These are phyloP conservation scores for Dysmachus trigonus DNA, from an alignment of 2,888 invertebrate species.

Conservation along the genomic window DNA sequence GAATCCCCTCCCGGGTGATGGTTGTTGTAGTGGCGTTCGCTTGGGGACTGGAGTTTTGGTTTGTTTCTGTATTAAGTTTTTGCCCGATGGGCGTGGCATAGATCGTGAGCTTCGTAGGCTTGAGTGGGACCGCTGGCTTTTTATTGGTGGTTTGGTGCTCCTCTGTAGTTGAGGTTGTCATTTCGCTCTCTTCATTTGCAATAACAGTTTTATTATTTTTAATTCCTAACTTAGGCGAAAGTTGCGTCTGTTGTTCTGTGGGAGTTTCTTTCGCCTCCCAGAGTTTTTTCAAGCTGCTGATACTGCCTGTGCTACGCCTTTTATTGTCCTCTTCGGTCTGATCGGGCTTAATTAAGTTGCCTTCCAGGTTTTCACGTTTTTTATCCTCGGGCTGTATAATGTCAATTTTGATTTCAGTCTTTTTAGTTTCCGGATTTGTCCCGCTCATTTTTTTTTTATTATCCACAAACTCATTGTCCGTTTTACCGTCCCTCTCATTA, in stretches of 20 bases:
- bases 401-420: slow-evolving; percentile 66
- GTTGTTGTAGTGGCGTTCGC: slow-evolving; percentile 64
- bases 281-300: slow-evolving; percentile 88
- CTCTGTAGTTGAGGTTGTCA: slow-evolving; percentile 31
- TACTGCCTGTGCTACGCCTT: slow-evolving; percentile 90
- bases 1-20: slow-evolving; percentile 68
- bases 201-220: slow-evolving; percentile 62
- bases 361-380: slow-evolving; percentile 63
- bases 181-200: slow-evolving; percentile 46
- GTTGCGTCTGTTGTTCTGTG: slow-evolving; percentile 48
- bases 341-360: slow-evolving; percentile 64
- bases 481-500: slow-evolving; percentile 39
- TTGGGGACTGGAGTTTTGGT: slow-evolving; percentile 60
- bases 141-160: slow-evolving; percentile 50
- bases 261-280: slow-evolving; percentile 83
- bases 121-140: slow-evolving; percentile 77
- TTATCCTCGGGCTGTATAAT: slow-evolving; percentile 61
- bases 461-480: slow-evolving; percentile 21
- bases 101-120: slow-evolving; percentile 72
- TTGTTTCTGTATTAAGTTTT: slow-evolving; percentile 52
- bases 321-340: slow-evolving; percentile 78
- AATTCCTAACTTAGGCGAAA: slow-evolving; percentile 66
- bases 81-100: slow-evolving; percentile 79
- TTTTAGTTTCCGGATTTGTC: slow-evolving; percentile 57
- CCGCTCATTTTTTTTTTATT: slow-evolving; percentile 40